A percentile compares a stretch with the other conserved stretches of the same genome.
Evolutionary conservation across 2,113 vertebrate genomes (phyloP).

Genomic region (Chaetodon auriga): DNA sequence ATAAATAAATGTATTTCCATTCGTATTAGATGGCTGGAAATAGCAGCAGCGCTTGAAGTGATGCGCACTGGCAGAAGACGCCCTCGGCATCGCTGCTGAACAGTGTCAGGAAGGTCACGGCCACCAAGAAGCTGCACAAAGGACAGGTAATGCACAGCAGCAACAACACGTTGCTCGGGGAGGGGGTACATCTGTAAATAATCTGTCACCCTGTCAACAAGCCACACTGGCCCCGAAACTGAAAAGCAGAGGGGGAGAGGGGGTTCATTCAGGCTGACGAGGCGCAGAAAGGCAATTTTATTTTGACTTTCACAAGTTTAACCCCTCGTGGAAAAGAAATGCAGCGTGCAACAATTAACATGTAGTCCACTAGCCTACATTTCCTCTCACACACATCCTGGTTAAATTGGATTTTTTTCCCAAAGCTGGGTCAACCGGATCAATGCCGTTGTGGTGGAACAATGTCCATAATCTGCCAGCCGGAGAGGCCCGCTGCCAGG

Average conservation of each 20-base stretch:
- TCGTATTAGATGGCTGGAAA: conserved; percentile 18
- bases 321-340: background rate
- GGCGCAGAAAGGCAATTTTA: conserved; percentile 4
- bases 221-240: conserved; percentile 1
- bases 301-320: conserved; percentile 27
- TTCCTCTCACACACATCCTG: conserved; percentile 48
- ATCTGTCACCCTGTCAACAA: conserved; percentile 32
- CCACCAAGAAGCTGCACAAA: conserved; percentile 61
- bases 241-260: background rate
- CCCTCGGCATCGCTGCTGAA: conserved; percentile 58
- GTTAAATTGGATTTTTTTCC: conserved; percentile 61
- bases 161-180: conserved; percentile 36
- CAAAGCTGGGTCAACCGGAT: conserved; percentile 75
- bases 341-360: background rate
- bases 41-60: conserved; percentile 56
- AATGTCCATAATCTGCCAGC: conserved; percentile 61
- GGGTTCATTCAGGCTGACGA: background rate
- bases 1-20: conserved; percentile 26
- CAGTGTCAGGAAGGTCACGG: conserved; percentile 69
- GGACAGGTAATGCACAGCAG: conserved; percentile 62
- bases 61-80: conserved; percentile 61
- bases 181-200: conserved; percentile 33
- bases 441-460: conserved; percentile 66
- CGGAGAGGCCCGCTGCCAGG: conserved; percentile 20
- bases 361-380: conserved; percentile 66